A percentile compares a stretch with the other conserved stretches of the same genome.
These are phyloP conservation scores for Himalopsyche anomala DNA, from an alignment of 2,888 invertebrate species.

Conservation along the genomic window DNA sequence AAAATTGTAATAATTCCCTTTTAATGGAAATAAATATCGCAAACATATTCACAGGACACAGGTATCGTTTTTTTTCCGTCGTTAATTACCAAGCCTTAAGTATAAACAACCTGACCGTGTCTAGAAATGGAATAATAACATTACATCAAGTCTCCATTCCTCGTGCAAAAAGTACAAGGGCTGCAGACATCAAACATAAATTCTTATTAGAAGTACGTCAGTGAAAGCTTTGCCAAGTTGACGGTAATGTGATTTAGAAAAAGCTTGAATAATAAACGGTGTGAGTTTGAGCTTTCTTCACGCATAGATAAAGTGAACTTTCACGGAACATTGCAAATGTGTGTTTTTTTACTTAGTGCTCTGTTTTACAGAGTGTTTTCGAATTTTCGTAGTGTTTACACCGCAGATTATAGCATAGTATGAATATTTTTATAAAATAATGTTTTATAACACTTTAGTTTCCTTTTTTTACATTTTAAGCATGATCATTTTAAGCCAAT, in stretches of 20 bases:
- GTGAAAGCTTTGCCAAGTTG: conserved; percentile 40
- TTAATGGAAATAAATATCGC: conserved; percentile 11
- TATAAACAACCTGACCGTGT: neutral
- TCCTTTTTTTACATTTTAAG: too few relatives aligned
- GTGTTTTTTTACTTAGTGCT: neutral
- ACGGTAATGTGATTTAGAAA: conserved; percentile 54
- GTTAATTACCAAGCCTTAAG: neutral
- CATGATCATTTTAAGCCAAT: too few relatives aligned
- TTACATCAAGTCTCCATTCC: conserved; percentile 2
- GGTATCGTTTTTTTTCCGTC: conserved; percentile 3
- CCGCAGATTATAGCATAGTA: too few relatives aligned
- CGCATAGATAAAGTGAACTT: conserved; percentile 45
- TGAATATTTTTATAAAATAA: too few relatives aligned
- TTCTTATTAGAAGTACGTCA: conserved; percentile 54
- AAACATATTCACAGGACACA: neutral
- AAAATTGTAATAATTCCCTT: conserved; percentile 2
- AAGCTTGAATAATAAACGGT: conserved; percentile 54
- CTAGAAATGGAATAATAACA: conserved; percentile 31
- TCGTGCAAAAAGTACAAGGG: neutral
- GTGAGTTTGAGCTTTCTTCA: conserved; percentile 38
- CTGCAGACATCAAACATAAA: conserved; percentile 53
- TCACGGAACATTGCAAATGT: neutral
- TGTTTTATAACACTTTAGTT: too few relatives aligned
- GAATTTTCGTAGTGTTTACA: too few relatives aligned
- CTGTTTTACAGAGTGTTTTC: neutral